Percentiles rank a stretch among this genome's conserved stretches.
phyloP scores from a whole-genome alignment of 2,888 invertebrate genomes.

The Exephanes ischioxanthus region DNA sequence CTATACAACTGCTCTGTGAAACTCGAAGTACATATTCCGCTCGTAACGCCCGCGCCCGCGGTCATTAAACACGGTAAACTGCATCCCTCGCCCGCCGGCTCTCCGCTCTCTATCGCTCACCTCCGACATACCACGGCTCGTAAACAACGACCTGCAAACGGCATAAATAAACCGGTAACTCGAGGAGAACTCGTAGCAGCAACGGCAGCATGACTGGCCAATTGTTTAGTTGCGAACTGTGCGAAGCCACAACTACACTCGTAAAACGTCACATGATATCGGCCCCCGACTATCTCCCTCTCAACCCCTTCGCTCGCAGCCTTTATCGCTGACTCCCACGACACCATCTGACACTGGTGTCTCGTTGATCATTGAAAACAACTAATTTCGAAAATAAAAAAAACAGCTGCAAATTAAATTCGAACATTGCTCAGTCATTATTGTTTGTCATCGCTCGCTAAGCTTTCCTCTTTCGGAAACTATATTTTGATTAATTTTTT shows the following conservation, averaged over 20 bases:
- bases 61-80: constrained; percentile 59
- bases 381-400: neutral
- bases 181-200: neutral
- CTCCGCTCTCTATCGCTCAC: constrained; percentile 23
- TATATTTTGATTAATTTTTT: neutral
- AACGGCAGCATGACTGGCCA: constrained; percentile 25
- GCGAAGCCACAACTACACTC: constrained; percentile 25
- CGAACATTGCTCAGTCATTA: neutral
- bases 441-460: neutral
- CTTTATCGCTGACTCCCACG: neutral
- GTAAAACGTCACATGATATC: constrained; percentile 36
- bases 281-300: neutral
- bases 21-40: constrained; percentile 53
- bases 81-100: constrained; percentile 6
- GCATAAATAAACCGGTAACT: neutral
- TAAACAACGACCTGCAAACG: constrained; percentile 52
- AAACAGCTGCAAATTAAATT: neutral
- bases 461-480: neutral
- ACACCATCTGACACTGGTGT: neutral
- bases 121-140: constrained; percentile 30
- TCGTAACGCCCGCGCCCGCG: constrained; percentile 55
- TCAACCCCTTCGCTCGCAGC: constrained; percentile 11
- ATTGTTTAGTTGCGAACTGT: constrained; percentile 40
- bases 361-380: neutral
- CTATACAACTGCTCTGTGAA: constrained; percentile 41